These are phyloP conservation scores for Diuraphis noxia DNA, from an alignment of 1,140 invertebrate species.

Conservation along the genomic window DNA sequence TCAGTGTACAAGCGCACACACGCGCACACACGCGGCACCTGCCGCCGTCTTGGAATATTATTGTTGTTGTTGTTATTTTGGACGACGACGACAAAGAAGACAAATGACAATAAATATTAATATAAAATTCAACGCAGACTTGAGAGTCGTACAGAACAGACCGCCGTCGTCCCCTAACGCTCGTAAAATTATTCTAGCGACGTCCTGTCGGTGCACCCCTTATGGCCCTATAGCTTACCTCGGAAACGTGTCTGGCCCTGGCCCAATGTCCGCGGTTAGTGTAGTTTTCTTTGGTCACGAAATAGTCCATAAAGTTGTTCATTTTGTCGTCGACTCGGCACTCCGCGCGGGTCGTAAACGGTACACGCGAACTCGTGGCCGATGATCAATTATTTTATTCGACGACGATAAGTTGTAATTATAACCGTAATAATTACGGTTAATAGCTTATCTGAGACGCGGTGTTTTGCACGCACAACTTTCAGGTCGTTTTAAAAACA, in stretches of 20 bases:
- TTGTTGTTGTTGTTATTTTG: not conserved
- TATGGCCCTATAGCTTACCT: slow-evolving; percentile 10
- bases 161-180: not conserved
- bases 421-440: not conserved
- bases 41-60: not conserved
- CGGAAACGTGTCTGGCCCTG: slow-evolving; percentile 48
- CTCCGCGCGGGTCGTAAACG: not conserved
- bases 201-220: too few species aligned
- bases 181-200: too few species aligned
- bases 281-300: slow-evolving; percentile 48
- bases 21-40: not conserved
- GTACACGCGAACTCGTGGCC: not conserved
- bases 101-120: not conserved
- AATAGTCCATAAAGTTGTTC: slow-evolving; percentile 51
- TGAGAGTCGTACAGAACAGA: too few species aligned
- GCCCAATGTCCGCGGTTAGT: slow-evolving; percentile 50
- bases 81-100: not conserved
- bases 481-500: not conserved
- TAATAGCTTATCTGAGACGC: not conserved
- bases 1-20: not conserved
- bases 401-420: not conserved
- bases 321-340: slow-evolving; percentile 20
- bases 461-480: not conserved
- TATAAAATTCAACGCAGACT: too few species aligned
- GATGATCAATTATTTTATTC: not conserved